Evolutionary conservation across 1,140 invertebrate species (phyloP), one percentile per base, ranked within the genome.

Genomic region (Euborellia annulipes): DNA sequence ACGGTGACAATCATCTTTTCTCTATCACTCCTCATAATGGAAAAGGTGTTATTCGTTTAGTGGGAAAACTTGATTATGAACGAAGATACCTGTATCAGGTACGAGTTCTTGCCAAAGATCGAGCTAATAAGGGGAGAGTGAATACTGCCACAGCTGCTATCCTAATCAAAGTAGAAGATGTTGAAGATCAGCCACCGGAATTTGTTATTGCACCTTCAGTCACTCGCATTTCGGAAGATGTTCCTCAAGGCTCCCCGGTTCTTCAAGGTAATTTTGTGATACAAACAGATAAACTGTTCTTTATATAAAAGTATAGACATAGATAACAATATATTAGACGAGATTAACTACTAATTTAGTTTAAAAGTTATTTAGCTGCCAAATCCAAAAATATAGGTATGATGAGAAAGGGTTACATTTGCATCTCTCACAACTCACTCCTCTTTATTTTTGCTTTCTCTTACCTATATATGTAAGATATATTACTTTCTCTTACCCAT

Each of bases 131-230:
- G 61, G 74, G 80, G 47, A 65, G 78, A 61, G 63, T 78, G 17
- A 85, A 86, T 55, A 90, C 86, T 1, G 88, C 84, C 17, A 89
- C 86, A 1, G 86, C 86, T 1, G 84, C 84, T 20, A 78, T 94
- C 50, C 62, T 94, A 49, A 73, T 93, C 0, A 85, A 90, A 65
- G 78, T 91, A 2, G 69, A 79, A 57, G 89, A 94, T 66, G 76
- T 88, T 16, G 86, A 90, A 65, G 89, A 94, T 60, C 83, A 88
- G 58, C 83, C 84, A 2, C 88, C 88, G 0, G 85, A 90, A 61
- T 94, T 92, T 65, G 77, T 90, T 19, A 72, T 79, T 37, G 85
- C 85, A 8, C 82, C 79, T 41, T 80, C 88, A 1, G 85, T 94
- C 17, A 85, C 85, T 1, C 72, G 85, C 54, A 79, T 94, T 32